phyloP scores from a whole-genome alignment of 2,888 invertebrate genomes.

The Dicyrtomina minuta region DNA sequence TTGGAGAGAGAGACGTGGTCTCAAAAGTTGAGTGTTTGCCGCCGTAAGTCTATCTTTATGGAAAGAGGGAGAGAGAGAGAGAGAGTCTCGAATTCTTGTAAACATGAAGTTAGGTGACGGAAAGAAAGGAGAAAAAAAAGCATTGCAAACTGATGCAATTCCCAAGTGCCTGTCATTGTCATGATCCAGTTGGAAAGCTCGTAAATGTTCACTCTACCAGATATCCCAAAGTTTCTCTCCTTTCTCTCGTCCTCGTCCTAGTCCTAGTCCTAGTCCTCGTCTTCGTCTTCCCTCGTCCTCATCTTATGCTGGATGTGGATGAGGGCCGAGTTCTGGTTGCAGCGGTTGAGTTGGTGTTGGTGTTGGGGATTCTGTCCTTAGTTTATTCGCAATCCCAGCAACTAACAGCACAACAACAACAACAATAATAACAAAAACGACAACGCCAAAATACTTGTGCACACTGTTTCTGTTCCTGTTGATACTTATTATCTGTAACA shows the following conservation, averaged over 20 bases:
- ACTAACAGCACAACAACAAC: too few relatives aligned
- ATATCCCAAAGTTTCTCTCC: conserved; percentile 15
- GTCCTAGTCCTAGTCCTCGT: background rate
- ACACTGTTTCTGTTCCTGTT: too few relatives aligned
- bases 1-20: background rate
- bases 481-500: too few relatives aligned
- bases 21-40: too few relatives aligned
- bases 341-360: too few relatives aligned
- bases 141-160: conserved; percentile 23
- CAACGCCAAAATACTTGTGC: too few relatives aligned
- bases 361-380: too few relatives aligned
- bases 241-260: conserved; percentile 6
- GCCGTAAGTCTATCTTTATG: too few relatives aligned
- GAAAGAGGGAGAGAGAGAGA: too few relatives aligned
- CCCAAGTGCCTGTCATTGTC: conserved; percentile 47
- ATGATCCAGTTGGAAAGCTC: conserved; percentile 15
- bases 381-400: too few relatives aligned
- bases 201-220: background rate
- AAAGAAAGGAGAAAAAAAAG: conserved; percentile 2
- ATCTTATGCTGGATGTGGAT: background rate
- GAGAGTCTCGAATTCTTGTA: background rate
- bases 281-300: background rate
- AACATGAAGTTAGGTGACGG: conserved; percentile 12
- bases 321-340: too few relatives aligned
- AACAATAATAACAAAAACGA: too few relatives aligned